Evolutionary conservation across 30 jellyfish, hydroid and myxozoan genomes (phyloP).

Genomic region (Sanderia malayensis): DNA sequence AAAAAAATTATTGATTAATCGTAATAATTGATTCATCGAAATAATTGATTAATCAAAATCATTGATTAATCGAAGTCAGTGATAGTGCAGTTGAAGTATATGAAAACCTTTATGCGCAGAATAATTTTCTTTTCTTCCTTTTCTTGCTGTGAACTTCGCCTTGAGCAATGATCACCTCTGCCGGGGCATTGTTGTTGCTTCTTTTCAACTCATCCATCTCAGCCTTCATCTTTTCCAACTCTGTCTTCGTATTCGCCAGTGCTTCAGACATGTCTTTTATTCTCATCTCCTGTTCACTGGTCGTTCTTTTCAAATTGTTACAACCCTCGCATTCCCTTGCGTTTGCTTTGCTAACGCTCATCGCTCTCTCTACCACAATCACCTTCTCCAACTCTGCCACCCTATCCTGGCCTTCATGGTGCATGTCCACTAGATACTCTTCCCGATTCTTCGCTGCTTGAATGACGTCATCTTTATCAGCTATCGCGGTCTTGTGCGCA

Average conservation of each 20-base stretch:
- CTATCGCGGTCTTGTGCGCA: not conserved
- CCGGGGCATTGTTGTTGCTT: not conserved
- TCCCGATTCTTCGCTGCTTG: constrained; percentile 41
- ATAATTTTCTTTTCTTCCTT: constrained; percentile 22
- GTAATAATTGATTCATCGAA: no score
- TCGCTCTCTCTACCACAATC: not conserved
- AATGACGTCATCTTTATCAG: constrained; percentile 5
- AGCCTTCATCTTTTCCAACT: not conserved
- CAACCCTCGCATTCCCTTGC: constrained; percentile 22
- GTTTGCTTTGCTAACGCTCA: not conserved
- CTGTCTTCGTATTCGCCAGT: not conserved
- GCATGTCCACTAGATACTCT: constrained; percentile 17
- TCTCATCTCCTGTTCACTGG: not conserved
- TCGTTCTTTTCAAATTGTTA: not conserved
- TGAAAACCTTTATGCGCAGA: constrained; percentile 44
- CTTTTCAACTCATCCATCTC: not conserved
- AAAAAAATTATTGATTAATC: no score
- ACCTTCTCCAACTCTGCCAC: constrained; percentile 24
- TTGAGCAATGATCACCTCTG: constrained; percentile 8
- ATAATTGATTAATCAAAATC: no score
- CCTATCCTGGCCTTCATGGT: constrained; percentile 4
- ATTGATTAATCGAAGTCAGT: no score
- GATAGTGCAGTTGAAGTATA: no score
- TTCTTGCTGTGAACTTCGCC: constrained; percentile 23
- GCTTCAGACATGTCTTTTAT: not conserved